These are phyloP conservation scores for Siphamia tubifer DNA, from an alignment of 2,113 vertebrate genomes.

Conservation along the genomic window DNA sequence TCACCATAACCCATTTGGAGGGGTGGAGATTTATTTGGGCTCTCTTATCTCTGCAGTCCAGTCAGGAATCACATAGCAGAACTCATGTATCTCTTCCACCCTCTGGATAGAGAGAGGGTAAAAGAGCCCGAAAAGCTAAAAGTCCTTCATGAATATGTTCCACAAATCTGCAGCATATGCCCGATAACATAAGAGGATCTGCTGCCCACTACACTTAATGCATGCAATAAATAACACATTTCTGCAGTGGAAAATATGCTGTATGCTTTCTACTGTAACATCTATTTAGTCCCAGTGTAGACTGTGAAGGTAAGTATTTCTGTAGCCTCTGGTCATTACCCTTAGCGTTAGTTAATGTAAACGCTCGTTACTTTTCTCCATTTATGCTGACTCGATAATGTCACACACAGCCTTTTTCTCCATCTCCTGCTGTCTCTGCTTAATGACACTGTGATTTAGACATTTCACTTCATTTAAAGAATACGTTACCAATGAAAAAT, in stretches of 20 bases:
- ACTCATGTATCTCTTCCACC: slow-evolving; percentile 74
- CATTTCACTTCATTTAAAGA: no score
- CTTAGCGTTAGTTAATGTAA: no score
- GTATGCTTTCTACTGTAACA: neutral
- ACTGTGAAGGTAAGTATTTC: neutral
- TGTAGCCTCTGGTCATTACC: neutral
- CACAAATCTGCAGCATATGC: slow-evolving; percentile 47
- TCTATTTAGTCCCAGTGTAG: neutral
- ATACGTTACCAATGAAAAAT: no score
- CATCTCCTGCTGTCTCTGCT: neutral
- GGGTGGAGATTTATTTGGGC: slow-evolving; percentile 78
- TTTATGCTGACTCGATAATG: neutral
- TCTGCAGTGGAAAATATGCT: slow-evolving; percentile 16
- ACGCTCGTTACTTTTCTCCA: neutral
- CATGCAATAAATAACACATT: slow-evolving; percentile 38
- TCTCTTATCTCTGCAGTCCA: slow-evolving; percentile 80
- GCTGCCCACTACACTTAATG: slow-evolving; percentile 16
- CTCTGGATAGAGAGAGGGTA: slow-evolving; percentile 48
- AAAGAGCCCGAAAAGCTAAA: slow-evolving; percentile 53
- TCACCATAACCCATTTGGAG: slow-evolving; percentile 81
- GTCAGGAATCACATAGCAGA: slow-evolving; percentile 81
- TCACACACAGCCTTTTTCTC: neutral
- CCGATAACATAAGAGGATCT: slow-evolving; percentile 38
- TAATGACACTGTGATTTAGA: neutral
- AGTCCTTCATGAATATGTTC: slow-evolving; percentile 59